phyloP scores from a whole-genome alignment of 2,888 invertebrate species.

The Meloe dianella region DNA sequence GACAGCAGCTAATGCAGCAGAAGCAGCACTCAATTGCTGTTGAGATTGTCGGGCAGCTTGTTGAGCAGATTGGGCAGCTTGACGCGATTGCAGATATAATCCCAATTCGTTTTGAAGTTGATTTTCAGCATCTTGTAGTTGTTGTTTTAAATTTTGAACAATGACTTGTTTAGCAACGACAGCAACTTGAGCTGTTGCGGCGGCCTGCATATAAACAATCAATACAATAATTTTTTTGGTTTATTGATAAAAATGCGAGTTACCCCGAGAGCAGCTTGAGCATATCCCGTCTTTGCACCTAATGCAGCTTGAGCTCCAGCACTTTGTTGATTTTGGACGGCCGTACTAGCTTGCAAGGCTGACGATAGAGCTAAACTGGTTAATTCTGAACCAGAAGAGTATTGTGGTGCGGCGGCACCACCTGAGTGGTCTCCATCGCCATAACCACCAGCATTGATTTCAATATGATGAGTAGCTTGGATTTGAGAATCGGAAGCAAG shows the following conservation, averaged over 20 bases:
- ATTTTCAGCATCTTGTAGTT: conserved; percentile 70
- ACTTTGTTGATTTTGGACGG: conserved; percentile 70
- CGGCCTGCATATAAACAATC: conserved; percentile 59
- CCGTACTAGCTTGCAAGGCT: conserved; percentile 74
- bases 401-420: conserved; percentile 38
- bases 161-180: conserved; percentile 66
- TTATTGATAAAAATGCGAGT: conserved; percentile 19
- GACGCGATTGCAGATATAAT: conserved; percentile 73
- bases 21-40: conserved; percentile 68
- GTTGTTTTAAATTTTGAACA: conserved; percentile 66
- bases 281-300: conserved; percentile 73
- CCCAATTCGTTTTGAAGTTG: conserved; percentile 70
- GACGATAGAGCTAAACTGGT: conserved; percentile 71
- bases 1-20: conserved; percentile 67
- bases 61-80: conserved; percentile 70
- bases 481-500: neutral
- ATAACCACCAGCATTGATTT: conserved; percentile 16
- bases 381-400: conserved; percentile 71
- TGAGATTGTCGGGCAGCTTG: conserved; percentile 73
- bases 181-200: conserved; percentile 68
- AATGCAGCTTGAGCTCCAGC: conserved; percentile 78
- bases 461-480: conserved; percentile 7
- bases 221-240: neutral
- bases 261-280: conserved; percentile 68
- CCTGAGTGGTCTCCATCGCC: conserved; percentile 1